Evolutionary conservation across 2,888 invertebrate genomes (phyloP).

Genomic region (Nomada fucata): DNA sequence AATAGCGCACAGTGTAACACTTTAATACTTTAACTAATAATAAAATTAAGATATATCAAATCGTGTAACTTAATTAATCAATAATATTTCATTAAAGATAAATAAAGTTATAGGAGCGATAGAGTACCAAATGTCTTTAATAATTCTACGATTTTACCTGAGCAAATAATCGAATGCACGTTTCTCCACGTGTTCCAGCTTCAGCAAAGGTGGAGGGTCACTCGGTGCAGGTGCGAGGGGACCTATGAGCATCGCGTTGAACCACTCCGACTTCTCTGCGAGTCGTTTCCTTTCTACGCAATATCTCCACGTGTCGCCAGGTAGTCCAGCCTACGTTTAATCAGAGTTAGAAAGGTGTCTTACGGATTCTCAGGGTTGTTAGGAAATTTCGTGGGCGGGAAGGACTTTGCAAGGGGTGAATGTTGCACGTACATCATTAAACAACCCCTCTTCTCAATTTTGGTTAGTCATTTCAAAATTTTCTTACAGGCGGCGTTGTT

Average conservation of each 20-base stretch:
- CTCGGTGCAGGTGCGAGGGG: slow-evolving; percentile 81
- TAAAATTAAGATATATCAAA: too few species aligned
- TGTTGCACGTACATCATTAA: too few species aligned
- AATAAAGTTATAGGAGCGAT: not conserved
- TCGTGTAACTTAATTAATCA: too few species aligned
- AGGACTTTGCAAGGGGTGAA: too few species aligned
- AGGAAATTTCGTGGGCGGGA: too few species aligned
- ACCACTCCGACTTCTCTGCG: slow-evolving; percentile 87
- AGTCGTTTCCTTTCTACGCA: slow-evolving; percentile 89
- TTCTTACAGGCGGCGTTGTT: too few species aligned
- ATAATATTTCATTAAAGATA: not conserved
- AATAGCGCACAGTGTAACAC: too few species aligned
- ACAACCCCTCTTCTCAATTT: too few species aligned
- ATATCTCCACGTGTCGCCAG: slow-evolving; percentile 88
- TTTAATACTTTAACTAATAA: too few species aligned
- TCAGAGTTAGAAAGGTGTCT: slow-evolving; percentile 3
- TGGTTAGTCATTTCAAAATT: too few species aligned
- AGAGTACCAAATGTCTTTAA: not conserved
- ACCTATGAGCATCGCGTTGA: slow-evolving; percentile 86
- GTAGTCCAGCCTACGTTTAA: slow-evolving; percentile 86
- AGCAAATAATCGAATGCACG: slow-evolving; percentile 89
- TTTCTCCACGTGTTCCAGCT: slow-evolving; percentile 87
- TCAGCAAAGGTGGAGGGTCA: slow-evolving; percentile 83
- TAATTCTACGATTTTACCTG: slow-evolving; percentile 79
- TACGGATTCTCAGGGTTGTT: not conserved